Percentiles rank a stretch among this genome's conserved stretches.
These are phyloP conservation scores for Limnephilus rhombicus DNA, from an alignment of 2,888 invertebrate species.

Conservation along the genomic window DNA sequence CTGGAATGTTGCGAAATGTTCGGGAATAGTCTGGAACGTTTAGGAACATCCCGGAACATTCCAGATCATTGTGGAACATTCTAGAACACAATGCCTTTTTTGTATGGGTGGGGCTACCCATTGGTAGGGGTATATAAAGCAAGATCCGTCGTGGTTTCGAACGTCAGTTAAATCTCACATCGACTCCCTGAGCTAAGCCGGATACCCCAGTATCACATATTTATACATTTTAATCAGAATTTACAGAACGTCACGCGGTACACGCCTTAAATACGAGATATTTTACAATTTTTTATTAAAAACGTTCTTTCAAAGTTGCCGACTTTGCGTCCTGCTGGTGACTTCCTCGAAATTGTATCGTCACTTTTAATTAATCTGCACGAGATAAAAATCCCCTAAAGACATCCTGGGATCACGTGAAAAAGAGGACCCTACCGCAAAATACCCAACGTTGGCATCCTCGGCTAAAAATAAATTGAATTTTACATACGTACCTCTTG, in stretches of 20 bases:
- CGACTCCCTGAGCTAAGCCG: neutral
- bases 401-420: constrained; percentile 9
- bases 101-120: no score
- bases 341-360: constrained; percentile 20
- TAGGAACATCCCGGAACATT: no score
- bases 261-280: neutral
- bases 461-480: constrained; percentile 13
- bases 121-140: no score
- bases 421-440: constrained; percentile 6
- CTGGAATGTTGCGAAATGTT: no score
- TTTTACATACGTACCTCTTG: neutral
- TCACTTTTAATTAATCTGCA: constrained; percentile 39
- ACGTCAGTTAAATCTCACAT: no score
- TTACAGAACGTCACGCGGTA: neutral
- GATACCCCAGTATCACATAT: no score
- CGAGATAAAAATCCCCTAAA: constrained; percentile 6
- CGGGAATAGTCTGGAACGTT: no score
- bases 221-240: neutral
- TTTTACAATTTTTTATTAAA: neutral
- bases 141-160: no score
- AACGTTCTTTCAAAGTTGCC: neutral
- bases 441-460: constrained; percentile 20
- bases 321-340: neutral
- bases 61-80: no score
- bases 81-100: no score